phyloP scores from a whole-genome alignment of 2,797 vertebrate genomes.

The Malurus splendens region DNA sequence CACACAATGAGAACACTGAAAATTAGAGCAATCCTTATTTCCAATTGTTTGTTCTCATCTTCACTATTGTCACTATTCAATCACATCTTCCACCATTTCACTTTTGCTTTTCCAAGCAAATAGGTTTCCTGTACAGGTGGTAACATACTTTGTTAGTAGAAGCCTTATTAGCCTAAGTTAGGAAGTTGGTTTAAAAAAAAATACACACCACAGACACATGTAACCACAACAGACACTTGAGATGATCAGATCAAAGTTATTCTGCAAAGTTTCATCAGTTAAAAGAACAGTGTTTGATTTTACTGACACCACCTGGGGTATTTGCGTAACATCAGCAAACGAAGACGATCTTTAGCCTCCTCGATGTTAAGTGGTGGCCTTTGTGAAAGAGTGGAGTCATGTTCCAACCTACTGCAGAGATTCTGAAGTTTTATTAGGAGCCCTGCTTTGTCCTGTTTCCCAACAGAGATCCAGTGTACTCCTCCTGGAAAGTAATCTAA shows the following conservation, averaged over 20 bases:
- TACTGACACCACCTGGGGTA: slow-evolving; percentile 77
- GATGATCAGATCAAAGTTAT: neutral
- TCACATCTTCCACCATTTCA: neutral
- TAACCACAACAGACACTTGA: neutral
- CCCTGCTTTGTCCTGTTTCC: slow-evolving; percentile 89
- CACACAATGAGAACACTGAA: neutral
- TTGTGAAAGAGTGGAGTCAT: slow-evolving; percentile 74
- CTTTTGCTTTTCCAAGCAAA: neutral
- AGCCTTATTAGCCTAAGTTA: neutral
- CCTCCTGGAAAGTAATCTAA: slow-evolving; percentile 90
- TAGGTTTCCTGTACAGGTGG: neutral
- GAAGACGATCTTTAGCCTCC: slow-evolving; percentile 92
- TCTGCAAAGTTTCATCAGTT: neutral
- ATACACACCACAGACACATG: neutral
- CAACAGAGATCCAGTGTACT: slow-evolving; percentile 91
- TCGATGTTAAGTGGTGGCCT: slow-evolving; percentile 86
- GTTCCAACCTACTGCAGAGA: slow-evolving; percentile 88
- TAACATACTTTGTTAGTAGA: neutral
- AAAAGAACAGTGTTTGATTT: neutral
- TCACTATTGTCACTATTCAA: neutral
- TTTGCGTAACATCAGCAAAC: slow-evolving; percentile 82
- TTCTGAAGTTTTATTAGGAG: slow-evolving; percentile 92
- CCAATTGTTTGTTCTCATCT: neutral
- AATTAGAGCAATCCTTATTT: neutral
- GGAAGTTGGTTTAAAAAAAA: neutral